Percentiles rank a stretch among this genome's conserved stretches.
Evolutionary conservation across 30 jellyfish, hydroid and myxozoan genomes (phyloP).

Genomic region (Catostylus mosaicus): DNA sequence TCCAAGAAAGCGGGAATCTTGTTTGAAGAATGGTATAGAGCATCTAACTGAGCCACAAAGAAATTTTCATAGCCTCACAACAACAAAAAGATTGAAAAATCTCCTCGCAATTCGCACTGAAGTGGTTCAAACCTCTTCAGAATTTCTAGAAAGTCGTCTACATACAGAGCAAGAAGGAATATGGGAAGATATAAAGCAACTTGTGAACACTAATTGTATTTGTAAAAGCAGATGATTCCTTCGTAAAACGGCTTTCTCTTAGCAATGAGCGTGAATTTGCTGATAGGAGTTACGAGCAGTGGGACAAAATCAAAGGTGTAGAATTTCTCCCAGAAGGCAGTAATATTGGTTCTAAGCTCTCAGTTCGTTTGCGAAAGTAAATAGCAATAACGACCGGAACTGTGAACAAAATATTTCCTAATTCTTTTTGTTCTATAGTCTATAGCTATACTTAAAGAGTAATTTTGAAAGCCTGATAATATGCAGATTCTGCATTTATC

Average conservation of each 20-base stretch:
- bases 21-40: conserved; percentile 41
- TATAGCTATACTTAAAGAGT: conserved; percentile 2
- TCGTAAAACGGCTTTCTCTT: conserved; percentile 41
- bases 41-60: conserved; percentile 48
- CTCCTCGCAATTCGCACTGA: conserved; percentile 59
- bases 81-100: conserved; percentile 20
- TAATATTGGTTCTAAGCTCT: conserved; percentile 7
- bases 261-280: conserved; percentile 40
- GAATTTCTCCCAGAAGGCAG: conserved; percentile 41
- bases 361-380: conserved; percentile 33
- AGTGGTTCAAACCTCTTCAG: conserved; percentile 49
- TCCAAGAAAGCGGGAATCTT: not conserved
- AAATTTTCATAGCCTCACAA: conserved; percentile 7
- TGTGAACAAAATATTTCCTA: conserved; percentile 20
- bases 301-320: conserved; percentile 26
- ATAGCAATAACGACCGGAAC: conserved; percentile 27
- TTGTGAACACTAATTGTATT: conserved; percentile 28
- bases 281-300: conserved; percentile 30
- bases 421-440: conserved; percentile 5
- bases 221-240: conserved; percentile 26
- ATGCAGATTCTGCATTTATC: conserved; percentile 11
- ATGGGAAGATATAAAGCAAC: conserved; percentile 33
- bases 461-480: conserved; percentile 26
- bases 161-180: conserved; percentile 45
- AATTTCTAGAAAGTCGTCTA: conserved; percentile 32